phyloP scores from a whole-genome alignment of 2,888 invertebrate species.

The Balanococcus diminutus region DNA sequence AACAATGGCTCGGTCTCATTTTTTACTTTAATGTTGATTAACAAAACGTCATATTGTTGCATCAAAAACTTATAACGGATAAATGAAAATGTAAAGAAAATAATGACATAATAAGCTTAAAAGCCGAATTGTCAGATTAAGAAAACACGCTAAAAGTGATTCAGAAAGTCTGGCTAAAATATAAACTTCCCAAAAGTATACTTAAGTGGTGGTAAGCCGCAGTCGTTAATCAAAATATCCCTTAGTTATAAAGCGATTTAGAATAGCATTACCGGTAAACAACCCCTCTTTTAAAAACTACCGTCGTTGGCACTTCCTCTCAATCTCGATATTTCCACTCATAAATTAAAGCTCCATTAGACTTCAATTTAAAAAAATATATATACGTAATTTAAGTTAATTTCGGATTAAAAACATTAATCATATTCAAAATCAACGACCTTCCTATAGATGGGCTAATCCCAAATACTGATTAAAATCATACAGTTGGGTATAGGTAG shows the following conservation, averaged over 20 bases:
- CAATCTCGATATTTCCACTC: conserved; percentile 28
- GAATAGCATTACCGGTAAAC: conserved; percentile 44
- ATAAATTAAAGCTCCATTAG: conserved; percentile 48
- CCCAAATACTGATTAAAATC: not conserved
- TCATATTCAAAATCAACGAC: not conserved
- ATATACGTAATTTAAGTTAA: not conserved
- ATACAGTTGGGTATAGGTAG: not conserved
- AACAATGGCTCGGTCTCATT: not conserved
- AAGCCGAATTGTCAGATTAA: conserved; percentile 52
- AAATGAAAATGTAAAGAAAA: conserved; percentile 52
- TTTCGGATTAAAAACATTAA: not conserved
- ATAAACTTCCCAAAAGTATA: conserved; percentile 53
- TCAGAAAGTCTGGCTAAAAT: conserved; percentile 38
- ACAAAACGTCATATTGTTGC: conserved; percentile 3
- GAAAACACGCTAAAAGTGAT: conserved; percentile 54
- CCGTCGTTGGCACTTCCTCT: not conserved
- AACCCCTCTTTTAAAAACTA: conserved; percentile 48
- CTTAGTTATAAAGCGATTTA: conserved; percentile 51
- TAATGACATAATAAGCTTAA: conserved; percentile 53
- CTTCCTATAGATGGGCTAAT: too few relatives aligned
- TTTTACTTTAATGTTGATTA: conserved; percentile 26
- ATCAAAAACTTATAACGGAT: conserved; percentile 35
- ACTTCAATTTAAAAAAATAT: not conserved
- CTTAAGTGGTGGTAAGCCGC: conserved; percentile 50
- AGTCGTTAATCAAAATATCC: conserved; percentile 53